Base-by-base conservation (phyloP, 2,797 vertebrate species). In the Sylvilagus floridanus region DNA sequence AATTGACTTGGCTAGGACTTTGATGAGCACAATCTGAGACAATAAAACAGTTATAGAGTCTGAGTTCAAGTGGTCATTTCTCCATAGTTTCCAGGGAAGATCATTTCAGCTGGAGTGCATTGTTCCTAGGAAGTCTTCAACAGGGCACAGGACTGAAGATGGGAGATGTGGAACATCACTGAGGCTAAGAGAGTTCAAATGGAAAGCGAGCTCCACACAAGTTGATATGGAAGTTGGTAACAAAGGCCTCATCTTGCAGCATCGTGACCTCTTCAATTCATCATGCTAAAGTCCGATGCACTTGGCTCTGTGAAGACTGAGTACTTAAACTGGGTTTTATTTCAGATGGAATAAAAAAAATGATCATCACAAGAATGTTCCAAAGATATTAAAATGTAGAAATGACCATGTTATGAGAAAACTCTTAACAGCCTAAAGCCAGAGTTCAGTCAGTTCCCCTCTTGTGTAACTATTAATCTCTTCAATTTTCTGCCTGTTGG, bases 31-130 rank as follows among this genome's bases (percentile, higher is more conserved):
- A 91, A 88, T 84, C 79, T 73, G 66, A 94, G 92, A 94, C 76
- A 97, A 91, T 95, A 94, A 96, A 96, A 91, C 24, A 60, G 84
- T 87, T 90, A 65, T 8, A 72, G 72, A 92, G 73, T 87, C 68
- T 94, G 83, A 84, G 83, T 85, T 96, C 69, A 91, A 96, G 88
- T 96, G 92, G 84, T 95, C 88, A 92, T 76, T 96, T 96, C 90
- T 96, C 91, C 92, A 91, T 91, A 91, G 91, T 96, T 93, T 93
- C 76, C 21, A 30, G 66, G 84, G 84, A 96, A 96, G 94, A 93
- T 95, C 94, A 96, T 97, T 97, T 93, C 84, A 95, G 91, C 81
- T 85, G 90, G 83, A 96, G 92, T 69, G 79, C 17, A 73, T 54
- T 4, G 13, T 50, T 77, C 85, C 91, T 5, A 0, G n/a, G 52